A percentile compares a stretch with the other conserved stretches of the same genome.
These are phyloP conservation scores for Achlya flavicornis DNA, from an alignment of 2,888 invertebrate genomes.

Conservation along the genomic window DNA sequence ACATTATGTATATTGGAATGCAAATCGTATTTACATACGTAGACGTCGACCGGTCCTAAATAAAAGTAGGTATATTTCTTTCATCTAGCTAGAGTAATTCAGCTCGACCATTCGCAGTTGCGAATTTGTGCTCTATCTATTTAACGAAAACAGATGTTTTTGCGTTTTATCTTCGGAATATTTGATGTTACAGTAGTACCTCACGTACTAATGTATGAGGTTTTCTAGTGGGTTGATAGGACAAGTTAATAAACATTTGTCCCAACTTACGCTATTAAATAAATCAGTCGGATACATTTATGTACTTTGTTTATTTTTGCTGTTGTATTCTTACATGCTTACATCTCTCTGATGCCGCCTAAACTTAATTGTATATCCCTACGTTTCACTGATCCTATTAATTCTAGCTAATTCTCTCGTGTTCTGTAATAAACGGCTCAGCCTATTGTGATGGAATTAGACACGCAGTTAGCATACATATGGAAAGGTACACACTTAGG, in stretches of 20 bases:
- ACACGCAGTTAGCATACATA: too few species aligned
- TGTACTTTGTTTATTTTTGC: not conserved
- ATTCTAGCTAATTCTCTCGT: too few species aligned
- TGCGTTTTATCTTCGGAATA: not conserved
- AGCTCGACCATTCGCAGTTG: not conserved
- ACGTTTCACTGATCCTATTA: not conserved
- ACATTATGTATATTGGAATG: constrained; percentile 7
- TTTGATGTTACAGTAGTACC: not conserved
- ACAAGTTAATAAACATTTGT: not conserved
- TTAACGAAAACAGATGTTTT: not conserved
- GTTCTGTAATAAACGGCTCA: too few species aligned
- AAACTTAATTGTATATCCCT: too few species aligned
- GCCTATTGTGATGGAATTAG: too few species aligned
- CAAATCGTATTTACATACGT: constrained; percentile 3
- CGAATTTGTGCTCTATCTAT: not conserved
- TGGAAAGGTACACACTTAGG: too few species aligned
- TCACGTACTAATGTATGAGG: not conserved
- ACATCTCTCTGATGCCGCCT: too few species aligned
- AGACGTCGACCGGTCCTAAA: constrained; percentile 8
- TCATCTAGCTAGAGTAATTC: not conserved
- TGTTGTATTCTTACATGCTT: not conserved
- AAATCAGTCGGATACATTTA: not conserved
- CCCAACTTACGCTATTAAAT: not conserved
- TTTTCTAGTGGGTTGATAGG: not conserved
- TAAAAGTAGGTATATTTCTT: not conserved